phyloP scores from a whole-genome alignment of 2,113 vertebrate species.

The Atherinomorus stipes region DNA sequence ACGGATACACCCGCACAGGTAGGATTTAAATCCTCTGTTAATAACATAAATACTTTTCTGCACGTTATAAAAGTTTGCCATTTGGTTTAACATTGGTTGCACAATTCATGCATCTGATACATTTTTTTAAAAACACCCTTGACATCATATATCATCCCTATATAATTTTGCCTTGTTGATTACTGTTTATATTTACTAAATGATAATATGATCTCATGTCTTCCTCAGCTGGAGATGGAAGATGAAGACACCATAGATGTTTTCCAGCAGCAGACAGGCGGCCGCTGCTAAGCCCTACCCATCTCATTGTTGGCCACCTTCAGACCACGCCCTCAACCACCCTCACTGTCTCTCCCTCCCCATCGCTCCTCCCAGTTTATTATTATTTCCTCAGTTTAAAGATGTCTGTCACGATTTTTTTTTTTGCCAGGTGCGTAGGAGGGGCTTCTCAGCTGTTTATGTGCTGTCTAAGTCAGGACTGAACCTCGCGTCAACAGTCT shows the following conservation, averaged over 20 bases:
- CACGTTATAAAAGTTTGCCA: too few species aligned
- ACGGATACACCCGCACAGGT: slow-evolving; percentile 88
- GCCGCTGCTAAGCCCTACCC: slow-evolving; percentile 78
- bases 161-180: neutral
- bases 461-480: slow-evolving; percentile 64
- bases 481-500: slow-evolving; percentile 61
- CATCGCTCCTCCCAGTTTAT: slow-evolving; percentile 59
- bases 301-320: slow-evolving; percentile 66
- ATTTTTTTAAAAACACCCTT: neutral
- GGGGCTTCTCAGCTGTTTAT: slow-evolving; percentile 65
- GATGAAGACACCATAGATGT: slow-evolving; percentile 89
- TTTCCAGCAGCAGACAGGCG: slow-evolving; percentile 89
- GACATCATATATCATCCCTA: neutral
- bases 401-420: slow-evolving; percentile 49
- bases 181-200: neutral
- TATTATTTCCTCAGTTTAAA: slow-evolving; percentile 60
- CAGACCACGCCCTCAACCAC: slow-evolving; percentile 69
- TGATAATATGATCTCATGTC: neutral
- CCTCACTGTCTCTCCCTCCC: slow-evolving; percentile 70
- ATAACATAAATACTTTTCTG: fast-evolving
- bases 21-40: neutral
- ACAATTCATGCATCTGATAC: neutral
- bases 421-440: slow-evolving; percentile 50
- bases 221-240: slow-evolving; percentile 86
- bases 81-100: neutral